Base-by-base conservation (phyloP, 2,797 vertebrate species). In the Mormyrus proboscirostris region DNA sequence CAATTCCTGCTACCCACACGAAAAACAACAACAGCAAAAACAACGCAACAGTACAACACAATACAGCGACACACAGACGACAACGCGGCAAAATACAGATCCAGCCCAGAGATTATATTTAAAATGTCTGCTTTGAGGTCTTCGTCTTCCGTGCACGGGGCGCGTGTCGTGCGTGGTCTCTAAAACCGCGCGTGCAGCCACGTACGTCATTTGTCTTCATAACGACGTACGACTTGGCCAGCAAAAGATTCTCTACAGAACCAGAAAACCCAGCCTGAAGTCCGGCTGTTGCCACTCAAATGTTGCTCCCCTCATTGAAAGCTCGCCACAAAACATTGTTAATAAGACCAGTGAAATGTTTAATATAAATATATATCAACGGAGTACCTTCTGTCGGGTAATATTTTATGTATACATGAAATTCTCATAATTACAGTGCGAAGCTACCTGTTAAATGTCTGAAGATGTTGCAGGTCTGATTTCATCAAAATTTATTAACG, bases 1-100 rank as follows among this genome's bases (percentile, higher is more conserved):
- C 12, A 33, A 10, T 76, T 87, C 90, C 91, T 89, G 88, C 86
- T 88, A 91, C 73, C 16, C 73, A 79, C 73, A 79, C 73, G 16
- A 38, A 41, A 79, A 44, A 29, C 12, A 76, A 33, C 65, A 33
- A 19, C 33, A 76, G 69, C 69, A 76, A 76, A 9, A 29, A 69
- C 62, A 10, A 69, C 62, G 25, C 62, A 33, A 69, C 1, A 69
- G 25, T 14, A 79, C 38, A 41, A 69, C 12, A 41, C 73, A n/a
- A 44, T 33, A 33, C 73, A 19, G 73, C 73, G 38, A 41, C 73
- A 44, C 38, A 44, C 73, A 7, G 73, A 79, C 73, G 2, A 79
- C 33, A 79, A 38, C 73, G 38, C 73, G 38, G 73, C 73, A 79
- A 7, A 79, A 79, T 38, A 79, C 33, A 41, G 38, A 79, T 38